Base-by-base conservation (phyloP, 2,113 vertebrate species). In the Lophius piscatorius region DNA sequence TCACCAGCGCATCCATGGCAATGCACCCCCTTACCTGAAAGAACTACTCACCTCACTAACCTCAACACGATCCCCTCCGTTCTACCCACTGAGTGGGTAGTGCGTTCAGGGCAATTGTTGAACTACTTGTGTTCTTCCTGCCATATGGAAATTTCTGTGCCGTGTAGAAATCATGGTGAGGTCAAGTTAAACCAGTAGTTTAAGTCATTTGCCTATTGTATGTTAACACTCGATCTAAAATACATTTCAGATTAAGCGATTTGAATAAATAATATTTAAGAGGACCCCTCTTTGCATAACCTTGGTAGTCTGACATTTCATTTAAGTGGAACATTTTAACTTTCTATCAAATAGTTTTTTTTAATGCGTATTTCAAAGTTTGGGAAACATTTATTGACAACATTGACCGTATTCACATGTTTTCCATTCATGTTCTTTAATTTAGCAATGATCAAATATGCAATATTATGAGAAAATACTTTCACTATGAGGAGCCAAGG, bases 291-390 rank as follows among this genome's bases (percentile, higher is more conserved):
- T 42, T 26, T 46, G 65, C 60, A 55, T 58, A 39, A 9, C 60
- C 41, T 41, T 41, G 59, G 16, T 34, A 3, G 1, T 2, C n/a
- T n/a, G n/a, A 45, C 45, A 36, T 38, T 80, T 58, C 14, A 51
- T 46, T 50, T 35, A 36, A 40, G 50, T 42, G 3, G 26, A 77
- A 51, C 66, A 82, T 82, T 84, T 84, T 85, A 78, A 82, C 78
- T 77, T 60, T 42, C 28, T 33, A 20, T n/a, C 3, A 45, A 28
- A 33, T 34, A 16, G 12, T 4, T 18, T 4, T 1, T 5, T 14
- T 28, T 29, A 36, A 21, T 42, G 3, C 26, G 2, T 28, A 31
- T 71, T 20, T 55, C 3, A 23, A 17, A 2, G 17, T 52, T 5
- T 67, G 4, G 5, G n/a, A 24, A 20, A 4, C 1, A 42, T 49